These are phyloP conservation scores for Helicorthomorpha holstii DNA, from an alignment of 1,140 invertebrate genomes.

Conservation along the genomic window DNA sequence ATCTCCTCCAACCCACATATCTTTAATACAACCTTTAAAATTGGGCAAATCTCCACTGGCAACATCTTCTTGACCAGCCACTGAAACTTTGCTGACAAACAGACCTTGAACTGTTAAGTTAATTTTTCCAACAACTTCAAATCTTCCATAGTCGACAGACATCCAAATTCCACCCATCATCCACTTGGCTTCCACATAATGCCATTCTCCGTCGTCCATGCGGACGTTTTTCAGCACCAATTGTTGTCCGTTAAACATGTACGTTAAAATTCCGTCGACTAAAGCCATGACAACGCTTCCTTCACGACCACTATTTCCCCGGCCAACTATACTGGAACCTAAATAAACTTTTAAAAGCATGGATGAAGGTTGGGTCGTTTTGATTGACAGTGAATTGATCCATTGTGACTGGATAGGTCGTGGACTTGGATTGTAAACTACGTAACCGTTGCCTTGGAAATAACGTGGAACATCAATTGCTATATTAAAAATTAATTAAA, in stretches of 20 bases:
- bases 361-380: slow-evolving; percentile 50
- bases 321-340: too few relatives aligned
- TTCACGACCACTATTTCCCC: slow-evolving; percentile 45
- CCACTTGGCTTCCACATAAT: slow-evolving; percentile 78
- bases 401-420: slow-evolving; percentile 74
- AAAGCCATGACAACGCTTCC: slow-evolving; percentile 31
- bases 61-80: slow-evolving; percentile 57
- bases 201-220: slow-evolving; percentile 50
- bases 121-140: slow-evolving; percentile 34
- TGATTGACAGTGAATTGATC: slow-evolving; percentile 64
- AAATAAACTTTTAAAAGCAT: slow-evolving; percentile 62
- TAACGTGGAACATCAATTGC: slow-evolving; percentile 21
- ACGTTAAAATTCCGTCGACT: slow-evolving; percentile 10
- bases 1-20: slow-evolving; percentile 70
- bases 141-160: slow-evolving; percentile 67
- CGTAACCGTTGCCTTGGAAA: slow-evolving; percentile 35
- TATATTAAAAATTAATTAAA: slow-evolving; percentile 10
- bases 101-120: slow-evolving; percentile 61
- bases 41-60: slow-evolving; percentile 34
- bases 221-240: slow-evolving; percentile 16
- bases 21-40: slow-evolving; percentile 65
- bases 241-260: slow-evolving; percentile 11
- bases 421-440: slow-evolving; percentile 70
- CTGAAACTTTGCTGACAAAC: slow-evolving; percentile 68
- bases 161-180: slow-evolving; percentile 61